Conservation (phyloP, 2,113 vertebrate species). For the Eublepharis macularius region DNA sequence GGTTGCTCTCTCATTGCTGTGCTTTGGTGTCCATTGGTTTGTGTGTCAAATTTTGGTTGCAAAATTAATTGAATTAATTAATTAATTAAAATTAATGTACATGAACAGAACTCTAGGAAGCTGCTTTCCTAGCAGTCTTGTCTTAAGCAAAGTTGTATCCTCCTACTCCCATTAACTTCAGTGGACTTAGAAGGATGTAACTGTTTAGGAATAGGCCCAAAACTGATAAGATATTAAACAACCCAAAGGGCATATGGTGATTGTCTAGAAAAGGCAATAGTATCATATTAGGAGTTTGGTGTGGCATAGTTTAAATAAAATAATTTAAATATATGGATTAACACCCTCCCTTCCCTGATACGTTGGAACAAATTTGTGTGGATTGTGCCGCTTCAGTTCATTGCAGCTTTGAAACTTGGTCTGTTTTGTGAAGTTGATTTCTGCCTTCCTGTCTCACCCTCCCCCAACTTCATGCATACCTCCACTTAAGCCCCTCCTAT, state of each 20-base stretch:
- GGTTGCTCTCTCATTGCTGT: background rate
- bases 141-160: too few relatives aligned
- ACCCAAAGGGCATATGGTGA: background rate
- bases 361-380: background rate
- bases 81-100: background rate
- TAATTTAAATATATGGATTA: background rate
- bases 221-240: background rate
- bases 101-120: background rate
- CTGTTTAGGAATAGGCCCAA: background rate
- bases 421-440: slow-evolving; percentile 31
- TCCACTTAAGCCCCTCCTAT: slow-evolving; percentile 3
- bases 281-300: background rate
- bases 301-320: background rate
- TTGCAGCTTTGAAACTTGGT: background rate
- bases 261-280: background rate
- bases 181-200: too few relatives aligned
- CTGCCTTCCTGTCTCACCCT: slow-evolving; percentile 28
- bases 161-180: too few relatives aligned
- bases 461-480: slow-evolving; percentile 14
- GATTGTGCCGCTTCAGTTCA: background rate
- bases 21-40: background rate
- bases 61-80: too few relatives aligned
- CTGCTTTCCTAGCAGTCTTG: background rate
- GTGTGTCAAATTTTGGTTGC: background rate
- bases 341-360: background rate